phyloP scores from a whole-genome alignment of 53 echinoderm and acorn worm genomes.

The Paelopatides confundens region DNA sequence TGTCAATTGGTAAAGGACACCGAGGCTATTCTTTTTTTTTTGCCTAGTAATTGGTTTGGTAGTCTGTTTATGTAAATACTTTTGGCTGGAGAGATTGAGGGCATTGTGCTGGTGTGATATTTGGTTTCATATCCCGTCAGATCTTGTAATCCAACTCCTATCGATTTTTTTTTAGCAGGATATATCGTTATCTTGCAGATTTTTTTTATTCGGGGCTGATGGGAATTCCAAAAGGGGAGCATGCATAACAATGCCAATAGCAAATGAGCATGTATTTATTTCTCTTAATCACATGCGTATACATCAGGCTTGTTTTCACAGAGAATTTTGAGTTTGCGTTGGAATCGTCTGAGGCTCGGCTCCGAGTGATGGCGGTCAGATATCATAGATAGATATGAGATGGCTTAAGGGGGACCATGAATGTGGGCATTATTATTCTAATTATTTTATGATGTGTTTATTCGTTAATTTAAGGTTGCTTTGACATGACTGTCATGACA shows the following conservation, averaged over 20 bases:
- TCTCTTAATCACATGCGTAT: not conserved
- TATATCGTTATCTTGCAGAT: conserved; percentile 2
- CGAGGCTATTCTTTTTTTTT: conserved; percentile 18
- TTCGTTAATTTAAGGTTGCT: not conserved
- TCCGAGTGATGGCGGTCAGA: not conserved
- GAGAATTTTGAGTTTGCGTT: not conserved
- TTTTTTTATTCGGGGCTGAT: not conserved
- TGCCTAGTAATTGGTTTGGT: conserved; percentile 20
- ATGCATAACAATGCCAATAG: not conserved
- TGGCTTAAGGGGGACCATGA: not conserved
- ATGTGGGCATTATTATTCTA: not conserved
- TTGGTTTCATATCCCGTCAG: conserved; percentile 15
- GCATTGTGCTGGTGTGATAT: not conserved
- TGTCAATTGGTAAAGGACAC: not conserved
- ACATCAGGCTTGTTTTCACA: not conserved
- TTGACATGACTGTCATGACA: not conserved
- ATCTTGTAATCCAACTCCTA: not conserved
- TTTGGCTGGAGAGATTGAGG: not conserved
- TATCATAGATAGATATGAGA: conserved; percentile 5
- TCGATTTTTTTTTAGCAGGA: not conserved
- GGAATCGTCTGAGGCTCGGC: not conserved
- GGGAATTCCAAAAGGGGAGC: not conserved
- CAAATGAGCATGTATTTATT: not conserved
- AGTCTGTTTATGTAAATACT: conserved; percentile 27
- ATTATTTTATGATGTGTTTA: not conserved